Conservation (phyloP, 2,888 invertebrate species). For the Drosophila longiperda region DNA sequence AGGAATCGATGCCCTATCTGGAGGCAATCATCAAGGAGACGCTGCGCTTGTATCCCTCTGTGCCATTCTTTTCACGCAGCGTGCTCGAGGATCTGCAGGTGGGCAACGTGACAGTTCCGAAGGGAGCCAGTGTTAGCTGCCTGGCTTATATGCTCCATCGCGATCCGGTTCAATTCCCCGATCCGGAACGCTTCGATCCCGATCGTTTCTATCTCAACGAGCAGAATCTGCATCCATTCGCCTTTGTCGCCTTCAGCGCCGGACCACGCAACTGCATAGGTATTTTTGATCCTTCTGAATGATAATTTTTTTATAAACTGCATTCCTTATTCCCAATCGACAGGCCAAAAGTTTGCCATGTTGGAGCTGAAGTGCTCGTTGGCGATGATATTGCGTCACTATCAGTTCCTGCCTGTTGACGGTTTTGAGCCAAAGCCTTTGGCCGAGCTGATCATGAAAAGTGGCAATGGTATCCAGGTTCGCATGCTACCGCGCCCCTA, state of each 20-base stretch:
- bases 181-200: slow-evolving; percentile 85
- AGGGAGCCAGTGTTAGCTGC: slow-evolving; percentile 82
- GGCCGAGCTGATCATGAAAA: slow-evolving; percentile 83
- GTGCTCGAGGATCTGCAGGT: slow-evolving; percentile 85
- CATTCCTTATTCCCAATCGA: not conserved
- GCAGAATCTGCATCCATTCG: slow-evolving; percentile 80
- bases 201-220: slow-evolving; percentile 80
- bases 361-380: slow-evolving; percentile 82
- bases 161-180: slow-evolving; percentile 85
- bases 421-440: slow-evolving; percentile 71
- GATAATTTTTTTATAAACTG: not conserved
- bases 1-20: slow-evolving; percentile 85
- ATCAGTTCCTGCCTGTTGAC: slow-evolving; percentile 81
- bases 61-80: slow-evolving; percentile 85
- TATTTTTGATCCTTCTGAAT: slow-evolving; percentile 23
- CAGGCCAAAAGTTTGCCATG: slow-evolving; percentile 85
- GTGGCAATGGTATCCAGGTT: slow-evolving; percentile 82
- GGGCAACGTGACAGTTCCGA: slow-evolving; percentile 84
- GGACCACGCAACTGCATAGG: slow-evolving; percentile 84
- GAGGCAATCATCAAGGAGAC: slow-evolving; percentile 87
- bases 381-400: slow-evolving; percentile 79
- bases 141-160: slow-evolving; percentile 85
- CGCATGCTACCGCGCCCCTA: slow-evolving; percentile 69
- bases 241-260: slow-evolving; percentile 83
- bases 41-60: slow-evolving; percentile 86